Evolutionary conservation across 1,140 invertebrate genomes (phyloP), one percentile per base, ranked within the genome.

Genomic region (Rhopalosiphum maidis): DNA sequence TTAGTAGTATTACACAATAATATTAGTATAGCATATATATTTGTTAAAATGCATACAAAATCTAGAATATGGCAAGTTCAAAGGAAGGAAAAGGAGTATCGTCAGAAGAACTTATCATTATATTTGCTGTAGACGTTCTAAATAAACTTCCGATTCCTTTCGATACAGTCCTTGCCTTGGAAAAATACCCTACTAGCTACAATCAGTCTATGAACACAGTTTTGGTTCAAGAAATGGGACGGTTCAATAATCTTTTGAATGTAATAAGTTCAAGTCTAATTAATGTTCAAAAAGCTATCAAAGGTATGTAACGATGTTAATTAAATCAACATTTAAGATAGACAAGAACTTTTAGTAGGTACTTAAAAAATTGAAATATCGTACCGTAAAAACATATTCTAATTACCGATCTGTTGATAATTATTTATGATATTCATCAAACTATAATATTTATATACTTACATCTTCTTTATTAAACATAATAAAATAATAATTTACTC

Each of bases 171-270:
- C 95, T 96, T 68, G 96, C 97, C 87, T 95, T 97, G 95, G 95
- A 96, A 95, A 97, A 97, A 95, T 98, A 98, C 96, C 97, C 98
- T 51, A 98, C 97, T 54, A 95, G 96, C 48, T 97, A 99, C 95
- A 96, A 97, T 95, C 98, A 98, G 95, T 98, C 97, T 94, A 98
- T 98, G 97, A 98, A 98, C 95, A 98, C 94, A 22, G 94, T 94
- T 88, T 94, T 85, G 94, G 96, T 96, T 8, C 96, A 98, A 96
- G 98, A 98, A 95, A 95, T 98, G 94, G 97, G 97, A 54, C 96
- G 97, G 94, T 98, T 98, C 95, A 99, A 99, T 95, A 96, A 96
- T 0, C 95, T 99, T 6, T 95, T 96, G 2, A 93, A 94, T 3
- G 96, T 97, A 15, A 96, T 98, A 30, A 96, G 96, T 91, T 95